Base-by-base conservation (phyloP, 2,797 vertebrate genomes). In the Kryptolebias ocellatus region DNA sequence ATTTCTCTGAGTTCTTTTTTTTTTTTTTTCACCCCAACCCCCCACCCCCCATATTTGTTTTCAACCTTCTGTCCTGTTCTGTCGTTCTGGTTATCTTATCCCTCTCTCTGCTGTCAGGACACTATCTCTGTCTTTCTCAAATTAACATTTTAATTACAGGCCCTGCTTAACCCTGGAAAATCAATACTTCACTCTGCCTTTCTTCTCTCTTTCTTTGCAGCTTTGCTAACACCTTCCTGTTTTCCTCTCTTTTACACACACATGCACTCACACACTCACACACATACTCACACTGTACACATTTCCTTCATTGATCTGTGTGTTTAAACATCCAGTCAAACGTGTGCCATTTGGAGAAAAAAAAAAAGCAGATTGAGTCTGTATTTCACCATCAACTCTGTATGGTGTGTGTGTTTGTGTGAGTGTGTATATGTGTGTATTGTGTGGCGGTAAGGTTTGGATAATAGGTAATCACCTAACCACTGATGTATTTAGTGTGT, bases 81-180 rank as follows among this genome's bases (percentile, higher is more conserved):
- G 92, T 93, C 81, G 66, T 72, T 69, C 70, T 76, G 74, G 85
- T 89, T 97, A 96, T 97, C 92, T 96, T 95, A 96, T 97, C 96
- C 96, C 90, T 89, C 93, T 71, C 93, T 65, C 94, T 96, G 95
- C 95, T 97, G 95, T 96, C 96, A 97, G 95, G 95, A 97, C 95
- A 93, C 95, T 96, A 96, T 97, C 97, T 96, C 95, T 96, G 95
- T 96, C 95, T 95, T 94, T 96, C 95, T 96, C 95, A 95, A 96
- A 99, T 99, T 99, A 98, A 98, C 97, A 98, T 99, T 98, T 99
- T 99, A 99, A 99, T 99, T 98, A 98, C 95, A 95, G 97, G 95
- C 94, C 95, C 95, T 96, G 95, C 95, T 96, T 96, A 96, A 96
- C 94, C 93, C 92, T 89, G 88, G 68, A 90, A 95, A 96, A 98